Evolutionary conservation across 1,140 invertebrate genomes (phyloP).

Genomic region (Neodiprion pinetum): DNA sequence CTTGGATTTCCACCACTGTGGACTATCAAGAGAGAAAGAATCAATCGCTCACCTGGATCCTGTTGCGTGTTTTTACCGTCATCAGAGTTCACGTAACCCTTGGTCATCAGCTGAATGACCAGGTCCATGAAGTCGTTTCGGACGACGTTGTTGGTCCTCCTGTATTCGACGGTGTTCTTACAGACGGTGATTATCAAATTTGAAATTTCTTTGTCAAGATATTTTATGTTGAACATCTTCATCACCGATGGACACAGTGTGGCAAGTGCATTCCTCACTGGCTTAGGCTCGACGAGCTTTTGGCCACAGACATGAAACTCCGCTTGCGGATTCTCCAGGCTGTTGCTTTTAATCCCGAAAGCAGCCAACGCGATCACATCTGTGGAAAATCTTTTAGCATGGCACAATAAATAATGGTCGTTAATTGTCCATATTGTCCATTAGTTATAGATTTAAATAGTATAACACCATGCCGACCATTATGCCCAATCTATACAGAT

Average conservation of each 20-base stretch:
- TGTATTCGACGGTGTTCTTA: slow-evolving; percentile 58
- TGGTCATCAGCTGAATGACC: slow-evolving; percentile 42
- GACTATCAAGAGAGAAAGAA: slow-evolving; percentile 8
- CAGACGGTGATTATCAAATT: slow-evolving; percentile 62
- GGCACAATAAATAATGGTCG: no score
- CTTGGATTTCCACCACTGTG: background rate
- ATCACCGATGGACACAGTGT: slow-evolving; percentile 20
- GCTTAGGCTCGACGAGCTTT: slow-evolving; percentile 42
- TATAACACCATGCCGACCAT: no score
- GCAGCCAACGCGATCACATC: slow-evolving; percentile 66
- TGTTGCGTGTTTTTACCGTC: background rate
- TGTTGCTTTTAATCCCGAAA: slow-evolving; percentile 66
- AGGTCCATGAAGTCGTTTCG: slow-evolving; percentile 58
- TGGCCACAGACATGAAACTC: slow-evolving; percentile 36
- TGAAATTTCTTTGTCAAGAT: slow-evolving; percentile 33
- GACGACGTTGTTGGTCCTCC: slow-evolving; percentile 53
- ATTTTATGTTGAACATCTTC: slow-evolving; percentile 21
- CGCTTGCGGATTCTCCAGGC: slow-evolving; percentile 55
- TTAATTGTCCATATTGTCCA: no score
- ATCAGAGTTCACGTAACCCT: slow-evolving; percentile 30
- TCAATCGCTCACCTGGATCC: slow-evolving; percentile 32
- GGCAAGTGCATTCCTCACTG: slow-evolving; percentile 33
- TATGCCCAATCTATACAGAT: no score
- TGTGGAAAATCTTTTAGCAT: slow-evolving; percentile 58
- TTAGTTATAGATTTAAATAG: no score